Evolutionary conservation across 2,113 vertebrate species (phyloP), one percentile per base, ranked within the genome.

Genomic region (Hypanus sabinus): DNA sequence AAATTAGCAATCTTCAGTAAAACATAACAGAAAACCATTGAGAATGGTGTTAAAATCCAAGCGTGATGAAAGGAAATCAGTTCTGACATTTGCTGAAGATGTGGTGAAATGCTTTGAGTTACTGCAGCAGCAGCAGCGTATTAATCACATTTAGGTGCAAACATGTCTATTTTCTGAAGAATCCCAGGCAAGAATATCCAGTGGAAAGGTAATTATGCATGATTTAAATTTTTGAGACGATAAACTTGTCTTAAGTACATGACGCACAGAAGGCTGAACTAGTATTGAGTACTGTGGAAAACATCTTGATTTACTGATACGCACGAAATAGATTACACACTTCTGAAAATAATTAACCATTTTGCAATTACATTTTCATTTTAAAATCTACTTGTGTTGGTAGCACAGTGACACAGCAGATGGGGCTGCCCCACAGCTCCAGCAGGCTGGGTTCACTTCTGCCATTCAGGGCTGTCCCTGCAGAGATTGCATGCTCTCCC

Each of bases 1-100:
- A 90, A 90, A 90, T 90, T 90, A 90, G 85, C 60, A 90, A 90
- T 90, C 85, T 90, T 90, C 85, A 90, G 30, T 38, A 93, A 93
- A 93, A 73, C 70, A 71, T 73, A 93, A 71, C 70, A 73, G 68
- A 93, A 93, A 73, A 55, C 33, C 62, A 93, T 71, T 71, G 65
- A 71, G 73, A 73, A 46, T 38, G 70, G 70, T 93, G 65, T 93
- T 73, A 93, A 38, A 73, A 46, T 71, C 91, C 20, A 71, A 93
- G 90, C 46, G 68, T 73, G 70, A 73, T 93, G 73, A 93, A 38
- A 93, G 91, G 68, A 93, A 73, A 73, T 93, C 91, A 71, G 18
- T 30, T 75, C 22, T 93, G 70, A 73, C 36, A 73, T 93, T 75
- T 93, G 90, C 68, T 93, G 91, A 92, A 92, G 90, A 75, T 93